Percentiles rank a stretch among this genome's conserved stretches.
These are phyloP conservation scores for Macaria notata DNA, from an alignment of 2,888 invertebrate species.

Conservation along the genomic window DNA sequence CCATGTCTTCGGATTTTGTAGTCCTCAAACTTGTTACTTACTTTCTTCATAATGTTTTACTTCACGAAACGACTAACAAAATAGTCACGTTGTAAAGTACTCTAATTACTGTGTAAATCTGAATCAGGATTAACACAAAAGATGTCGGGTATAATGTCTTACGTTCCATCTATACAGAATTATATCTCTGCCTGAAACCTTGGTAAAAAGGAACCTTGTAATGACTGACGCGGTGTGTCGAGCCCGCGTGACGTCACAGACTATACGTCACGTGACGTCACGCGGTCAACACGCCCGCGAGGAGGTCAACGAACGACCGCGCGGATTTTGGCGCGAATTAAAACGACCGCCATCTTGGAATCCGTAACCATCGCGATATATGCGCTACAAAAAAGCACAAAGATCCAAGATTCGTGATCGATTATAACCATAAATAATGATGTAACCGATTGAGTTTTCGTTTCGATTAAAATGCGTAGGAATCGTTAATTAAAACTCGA, in stretches of 20 bases:
- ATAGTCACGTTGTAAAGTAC: no score
- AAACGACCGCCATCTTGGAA: conserved; percentile 57
- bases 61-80: no score
- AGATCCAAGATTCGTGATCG: conserved; percentile 35
- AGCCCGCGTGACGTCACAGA: conserved; percentile 58
- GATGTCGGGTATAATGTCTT: no score
- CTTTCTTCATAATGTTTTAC: no score
- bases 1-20: no score
- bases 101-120: no score
- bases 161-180: no score
- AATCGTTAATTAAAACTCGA: conserved; percentile 28
- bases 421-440: conserved; percentile 40
- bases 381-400: conserved; percentile 28
- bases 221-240: conserved; percentile 41
- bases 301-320: conserved; percentile 75
- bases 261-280: conserved; percentile 65
- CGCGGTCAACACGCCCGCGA: conserved; percentile 48
- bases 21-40: no score
- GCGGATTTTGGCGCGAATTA: conserved; percentile 72
- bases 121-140: no score
- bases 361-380: conserved; percentile 36
- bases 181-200: conserved; percentile 36
- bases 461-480: conserved; percentile 29
- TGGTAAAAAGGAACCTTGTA: conserved; percentile 60
- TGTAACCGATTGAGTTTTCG: conserved; percentile 35